Conservation (phyloP, 2,113 vertebrate genomes). For the Ptychochromis oligacanthus region DNA sequence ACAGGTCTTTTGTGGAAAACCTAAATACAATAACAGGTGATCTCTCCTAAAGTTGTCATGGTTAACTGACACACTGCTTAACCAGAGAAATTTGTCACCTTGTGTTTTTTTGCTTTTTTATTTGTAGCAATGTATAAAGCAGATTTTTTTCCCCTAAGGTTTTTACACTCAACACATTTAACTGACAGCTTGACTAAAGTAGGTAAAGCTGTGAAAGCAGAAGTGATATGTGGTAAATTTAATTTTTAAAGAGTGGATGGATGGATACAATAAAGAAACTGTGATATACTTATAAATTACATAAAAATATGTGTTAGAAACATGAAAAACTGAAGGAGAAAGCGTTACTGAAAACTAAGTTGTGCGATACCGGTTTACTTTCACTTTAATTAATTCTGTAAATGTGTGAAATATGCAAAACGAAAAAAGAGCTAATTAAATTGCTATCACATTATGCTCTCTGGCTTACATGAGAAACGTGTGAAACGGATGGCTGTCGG, state of each 20-base stretch:
- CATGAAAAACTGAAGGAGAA: background rate
- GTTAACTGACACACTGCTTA: too few species aligned
- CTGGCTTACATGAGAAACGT: background rate
- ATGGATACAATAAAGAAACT: background rate
- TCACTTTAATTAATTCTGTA: background rate
- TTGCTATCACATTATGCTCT: background rate
- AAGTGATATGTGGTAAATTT: background rate
- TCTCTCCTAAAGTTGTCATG: too few species aligned
- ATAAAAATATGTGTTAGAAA: background rate
- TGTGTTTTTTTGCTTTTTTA: too few species aligned
- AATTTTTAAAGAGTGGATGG: background rate
- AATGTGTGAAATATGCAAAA: background rate
- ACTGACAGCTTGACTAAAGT: background rate
- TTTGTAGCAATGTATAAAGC: too few species aligned
- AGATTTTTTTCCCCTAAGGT: rapidly evolving
- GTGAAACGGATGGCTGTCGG: background rate
- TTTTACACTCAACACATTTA: background rate
- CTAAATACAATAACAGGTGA: too few species aligned
- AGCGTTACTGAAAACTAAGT: background rate
- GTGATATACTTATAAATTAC: background rate
- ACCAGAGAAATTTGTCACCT: too few species aligned
- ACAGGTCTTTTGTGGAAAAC: too few species aligned
- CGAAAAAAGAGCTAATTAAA: background rate
- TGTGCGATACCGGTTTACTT: background rate
- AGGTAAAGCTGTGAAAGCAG: background rate